Percentiles rank a stretch among this genome's conserved stretches.
These are phyloP conservation scores for Digitonthophagus gazella DNA, from an alignment of 2,888 invertebrate species.

Conservation along the genomic window DNA sequence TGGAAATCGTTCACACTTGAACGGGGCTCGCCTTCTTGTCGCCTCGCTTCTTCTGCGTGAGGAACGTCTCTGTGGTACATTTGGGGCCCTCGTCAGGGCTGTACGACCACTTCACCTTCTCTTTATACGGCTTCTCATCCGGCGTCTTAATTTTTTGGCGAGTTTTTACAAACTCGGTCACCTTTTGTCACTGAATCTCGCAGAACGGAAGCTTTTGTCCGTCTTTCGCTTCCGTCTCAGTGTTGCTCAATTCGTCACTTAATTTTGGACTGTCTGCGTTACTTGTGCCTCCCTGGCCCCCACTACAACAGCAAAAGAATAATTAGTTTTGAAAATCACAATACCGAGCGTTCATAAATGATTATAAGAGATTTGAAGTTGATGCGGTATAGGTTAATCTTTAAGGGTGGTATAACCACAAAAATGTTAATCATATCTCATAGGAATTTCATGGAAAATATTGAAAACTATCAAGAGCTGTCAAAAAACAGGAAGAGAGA, in stretches of 20 bases:
- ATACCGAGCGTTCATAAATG: too few species aligned
- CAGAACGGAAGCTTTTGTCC: conserved; percentile 69
- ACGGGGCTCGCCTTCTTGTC: conserved; percentile 48
- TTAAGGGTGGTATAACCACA: too few species aligned
- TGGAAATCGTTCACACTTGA: conserved; percentile 47
- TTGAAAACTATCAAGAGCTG: too few species aligned
- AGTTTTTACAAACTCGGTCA: conserved; percentile 56
- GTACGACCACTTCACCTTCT: conserved; percentile 50
- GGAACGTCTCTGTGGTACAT: conserved; percentile 48
- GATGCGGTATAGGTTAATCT: too few species aligned
- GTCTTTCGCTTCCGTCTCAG: conserved; percentile 61
- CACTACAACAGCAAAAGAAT: conserved; percentile 45
- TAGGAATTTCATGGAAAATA: too few species aligned
- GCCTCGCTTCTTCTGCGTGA: conserved; percentile 45
- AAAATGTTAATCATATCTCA: too few species aligned
- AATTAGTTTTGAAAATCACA: conserved; percentile 30
- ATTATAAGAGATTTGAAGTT: too few species aligned
- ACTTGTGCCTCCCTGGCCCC: conserved; percentile 60
- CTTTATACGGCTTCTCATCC: conserved; percentile 48
- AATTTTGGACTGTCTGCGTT: conserved; percentile 60
- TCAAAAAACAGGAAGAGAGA: not conserved
- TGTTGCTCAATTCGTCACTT: conserved; percentile 59
- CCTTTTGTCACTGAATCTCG: conserved; percentile 73
- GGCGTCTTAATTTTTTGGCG: conserved; percentile 50
- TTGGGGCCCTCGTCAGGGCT: conserved; percentile 52